These are phyloP conservation scores for Rhogogaster chlorosoma DNA, from an alignment of 2,888 invertebrate genomes.

Conservation along the genomic window DNA sequence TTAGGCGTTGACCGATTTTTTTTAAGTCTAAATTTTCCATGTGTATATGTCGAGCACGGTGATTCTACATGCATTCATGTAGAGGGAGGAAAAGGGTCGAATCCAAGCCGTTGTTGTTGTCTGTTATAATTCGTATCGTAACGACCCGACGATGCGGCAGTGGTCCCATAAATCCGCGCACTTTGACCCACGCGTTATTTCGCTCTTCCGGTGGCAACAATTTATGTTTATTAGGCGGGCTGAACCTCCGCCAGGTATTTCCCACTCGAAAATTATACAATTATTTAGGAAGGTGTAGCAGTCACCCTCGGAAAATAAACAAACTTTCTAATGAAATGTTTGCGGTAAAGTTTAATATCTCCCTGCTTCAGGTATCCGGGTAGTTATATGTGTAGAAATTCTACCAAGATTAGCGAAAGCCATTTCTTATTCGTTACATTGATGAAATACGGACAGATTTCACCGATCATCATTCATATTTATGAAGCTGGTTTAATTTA, in stretches of 20 bases:
- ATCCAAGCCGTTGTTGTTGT: background rate
- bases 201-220: constrained; percentile 20
- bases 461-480: background rate
- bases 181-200: constrained; percentile 31
- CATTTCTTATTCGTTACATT: background rate
- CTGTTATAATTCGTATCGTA: constrained; percentile 25
- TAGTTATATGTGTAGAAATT: too few relatives aligned
- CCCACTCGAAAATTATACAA: constrained; percentile 20
- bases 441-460: background rate
- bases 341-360: background rate
- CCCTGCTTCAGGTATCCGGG: background rate
- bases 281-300: background rate
- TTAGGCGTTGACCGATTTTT: background rate
- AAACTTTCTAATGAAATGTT: constrained; percentile 14
- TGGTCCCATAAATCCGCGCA: constrained; percentile 21
- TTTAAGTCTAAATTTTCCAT: background rate
- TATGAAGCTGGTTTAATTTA: background rate
- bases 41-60: background rate
- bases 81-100: background rate
- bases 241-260: constrained; percentile 1
- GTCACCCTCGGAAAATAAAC: background rate
- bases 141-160: constrained; percentile 24
- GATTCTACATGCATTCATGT: background rate
- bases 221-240: constrained; percentile 27
- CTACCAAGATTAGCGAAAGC: background rate